Conservation (phyloP, 2,888 invertebrate genomes). For the Drosophila robusta region DNA sequence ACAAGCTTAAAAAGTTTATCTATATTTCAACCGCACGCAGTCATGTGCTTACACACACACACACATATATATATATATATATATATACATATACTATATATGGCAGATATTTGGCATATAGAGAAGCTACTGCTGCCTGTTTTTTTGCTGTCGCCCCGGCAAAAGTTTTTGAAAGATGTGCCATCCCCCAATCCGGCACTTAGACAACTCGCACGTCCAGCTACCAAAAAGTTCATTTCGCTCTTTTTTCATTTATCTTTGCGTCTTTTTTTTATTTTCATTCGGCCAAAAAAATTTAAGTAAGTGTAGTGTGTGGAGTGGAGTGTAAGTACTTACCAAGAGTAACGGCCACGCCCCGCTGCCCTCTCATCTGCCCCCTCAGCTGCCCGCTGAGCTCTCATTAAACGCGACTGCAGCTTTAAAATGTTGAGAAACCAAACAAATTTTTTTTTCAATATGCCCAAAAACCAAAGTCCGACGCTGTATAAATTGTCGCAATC, state of each 20-base stretch:
- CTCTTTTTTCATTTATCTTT: constrained; percentile 25
- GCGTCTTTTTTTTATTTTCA: constrained; percentile 13
- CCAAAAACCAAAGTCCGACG: constrained; percentile 60
- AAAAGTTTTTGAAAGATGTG: constrained; percentile 76
- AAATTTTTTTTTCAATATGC: constrained; percentile 39
- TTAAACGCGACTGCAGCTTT: constrained; percentile 71
- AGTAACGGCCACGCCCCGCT: not conserved
- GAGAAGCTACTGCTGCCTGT: constrained; percentile 52
- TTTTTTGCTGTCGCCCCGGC: constrained; percentile 72
- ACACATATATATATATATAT: constrained; percentile 16
- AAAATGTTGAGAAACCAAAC: constrained; percentile 35
- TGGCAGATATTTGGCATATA: constrained; percentile 52
- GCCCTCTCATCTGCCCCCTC: constrained; percentile 2
- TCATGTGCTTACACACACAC: constrained; percentile 57
- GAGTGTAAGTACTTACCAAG: constrained; percentile 49
- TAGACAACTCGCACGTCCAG: constrained; percentile 75
- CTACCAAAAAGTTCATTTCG: constrained; percentile 69
- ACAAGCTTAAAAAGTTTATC: constrained; percentile 81
- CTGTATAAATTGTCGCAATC: constrained; percentile 80
- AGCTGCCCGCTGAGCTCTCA: constrained; percentile 44
- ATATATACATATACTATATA: constrained; percentile 5
- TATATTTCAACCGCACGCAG: constrained; percentile 80
- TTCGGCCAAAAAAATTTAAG: constrained; percentile 55
- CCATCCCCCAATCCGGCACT: constrained; percentile 55
- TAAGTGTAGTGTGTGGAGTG: constrained; percentile 37